A percentile compares a stretch with the other conserved stretches of the same genome.
phyloP scores from a whole-genome alignment of 2,888 invertebrate species.

The Leptopterna dolabrata region DNA sequence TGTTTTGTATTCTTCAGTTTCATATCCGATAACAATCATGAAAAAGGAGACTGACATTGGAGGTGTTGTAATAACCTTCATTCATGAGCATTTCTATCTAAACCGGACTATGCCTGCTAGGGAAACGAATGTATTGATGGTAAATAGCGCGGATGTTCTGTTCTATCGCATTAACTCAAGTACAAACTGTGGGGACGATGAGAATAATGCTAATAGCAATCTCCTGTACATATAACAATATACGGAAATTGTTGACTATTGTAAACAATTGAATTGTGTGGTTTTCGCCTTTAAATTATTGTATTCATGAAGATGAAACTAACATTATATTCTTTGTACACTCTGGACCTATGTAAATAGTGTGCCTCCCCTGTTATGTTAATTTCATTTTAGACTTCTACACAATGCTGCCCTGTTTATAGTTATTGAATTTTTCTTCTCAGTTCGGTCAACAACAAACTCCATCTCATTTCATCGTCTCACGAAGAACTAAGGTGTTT shows the following conservation, averaged over 20 bases:
- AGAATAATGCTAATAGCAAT: not conserved
- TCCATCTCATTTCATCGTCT: too few species aligned
- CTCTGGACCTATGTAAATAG: slow-evolving; percentile 19
- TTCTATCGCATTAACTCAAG: not conserved
- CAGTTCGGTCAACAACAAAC: not conserved
- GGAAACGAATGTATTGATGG: not conserved
- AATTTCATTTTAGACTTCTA: not conserved
- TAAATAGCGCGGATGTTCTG: not conserved
- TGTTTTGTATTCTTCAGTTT: not conserved
- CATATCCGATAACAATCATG: not conserved
- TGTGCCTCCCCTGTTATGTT: slow-evolving; percentile 1
- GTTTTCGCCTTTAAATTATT: slow-evolving; percentile 42
- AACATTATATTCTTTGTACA: slow-evolving; percentile 42
- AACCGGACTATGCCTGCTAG: not conserved
- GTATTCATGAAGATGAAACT: slow-evolving; percentile 20
- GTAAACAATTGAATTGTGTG: slow-evolving; percentile 40
- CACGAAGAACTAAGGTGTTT: too few species aligned
- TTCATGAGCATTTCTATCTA: not conserved
- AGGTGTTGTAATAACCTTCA: not conserved
- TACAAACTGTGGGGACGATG: not conserved
- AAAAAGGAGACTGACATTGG: not conserved
- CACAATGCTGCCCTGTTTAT: not conserved
- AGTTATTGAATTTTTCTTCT: not conserved
- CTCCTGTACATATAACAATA: slow-evolving; percentile 1
- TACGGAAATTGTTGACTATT: slow-evolving; percentile 3